Base-by-base conservation (phyloP, 2,113 vertebrate genomes). In the Podocnemis expansa region DNA sequence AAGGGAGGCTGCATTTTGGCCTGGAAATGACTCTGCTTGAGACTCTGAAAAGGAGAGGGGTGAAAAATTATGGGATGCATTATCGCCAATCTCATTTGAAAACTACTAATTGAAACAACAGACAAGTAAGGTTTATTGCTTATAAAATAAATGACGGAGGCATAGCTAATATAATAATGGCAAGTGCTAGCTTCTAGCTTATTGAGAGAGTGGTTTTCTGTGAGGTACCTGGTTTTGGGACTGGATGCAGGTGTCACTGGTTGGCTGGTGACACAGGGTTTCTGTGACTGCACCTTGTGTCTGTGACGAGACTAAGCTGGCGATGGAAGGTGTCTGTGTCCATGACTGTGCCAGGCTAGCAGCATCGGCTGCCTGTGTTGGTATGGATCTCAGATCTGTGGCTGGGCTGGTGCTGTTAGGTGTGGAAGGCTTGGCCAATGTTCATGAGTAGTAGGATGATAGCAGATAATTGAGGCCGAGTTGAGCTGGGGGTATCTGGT, bases 61-160 rank as follows among this genome's bases (percentile, higher is more conserved):
- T 97, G 91, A 97, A 81, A 98, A 98, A 97, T 98, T 97, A 97
- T 97, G 89, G 95, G 94, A 95, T 97, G 88, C 93, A 95, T 98
- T 98, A 98, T 97, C 96, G 97, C 96, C 96, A 92, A 96, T 98
- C 97, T 98, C 95, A 97, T 97, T 97, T 96, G 97, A 97, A 97
- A 97, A 94, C 94, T 94, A 84, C 96, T 98, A 98, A 98, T 98
- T 98, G 97, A 98, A 98, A 97, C 91, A 95, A 97, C 2, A 12
- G 92, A 94, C 10, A 58, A 93, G 90, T 88, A 63, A 76, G 92
- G 82, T 97, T 98, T 98, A 97, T 97, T 97, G 97, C 96, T 97
- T 97, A 90, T 93, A 95, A 96, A 98, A 97, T 96, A 97, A 97
- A 97, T 94, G 94, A 92, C 92, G 82, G 93, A 63, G 60, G n/a